A percentile compares a stretch with the other conserved stretches of the same genome.
Conservation (phyloP, 2,113 vertebrate genomes). For the Pachycephala philippinensis region DNA sequence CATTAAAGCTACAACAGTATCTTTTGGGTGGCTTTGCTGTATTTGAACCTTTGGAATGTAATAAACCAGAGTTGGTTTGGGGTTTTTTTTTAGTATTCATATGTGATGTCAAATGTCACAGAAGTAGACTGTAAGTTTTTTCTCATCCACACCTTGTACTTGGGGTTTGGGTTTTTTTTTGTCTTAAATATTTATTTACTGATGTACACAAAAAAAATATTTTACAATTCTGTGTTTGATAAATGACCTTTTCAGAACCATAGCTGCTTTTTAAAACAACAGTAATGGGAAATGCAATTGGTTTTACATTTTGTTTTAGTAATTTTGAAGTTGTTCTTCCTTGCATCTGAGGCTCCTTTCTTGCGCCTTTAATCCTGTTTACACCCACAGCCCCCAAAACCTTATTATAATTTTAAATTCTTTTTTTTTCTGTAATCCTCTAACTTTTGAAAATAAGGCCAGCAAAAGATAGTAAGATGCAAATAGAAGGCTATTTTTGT, state of each 20-base stretch:
- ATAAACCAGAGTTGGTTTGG: not conserved
- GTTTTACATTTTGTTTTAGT: not conserved
- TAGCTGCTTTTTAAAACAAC: not conserved
- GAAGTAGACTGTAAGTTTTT: not conserved
- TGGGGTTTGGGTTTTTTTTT: not conserved
- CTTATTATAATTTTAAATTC: not conserved
- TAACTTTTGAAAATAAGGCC: not conserved
- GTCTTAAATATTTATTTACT: not conserved
- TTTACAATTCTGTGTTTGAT: not conserved
- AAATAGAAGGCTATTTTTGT: not conserved
- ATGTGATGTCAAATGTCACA: not conserved
- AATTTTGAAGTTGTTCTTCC: not conserved
- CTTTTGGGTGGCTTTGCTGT: not conserved
- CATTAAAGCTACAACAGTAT: not conserved
- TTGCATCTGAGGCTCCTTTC: not conserved
- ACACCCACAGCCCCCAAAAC: accelerated
- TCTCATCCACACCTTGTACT: not conserved
- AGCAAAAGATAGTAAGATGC: not conserved
- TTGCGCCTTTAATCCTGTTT: not conserved
- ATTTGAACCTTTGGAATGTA: not conserved
- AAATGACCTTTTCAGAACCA: not conserved
- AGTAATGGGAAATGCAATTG: not conserved
- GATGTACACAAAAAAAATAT: not conserved
- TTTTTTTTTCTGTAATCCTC: not conserved
- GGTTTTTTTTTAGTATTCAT: not conserved